Conservation (phyloP, 2,888 invertebrate species). For the Drosophila ustulata region DNA sequence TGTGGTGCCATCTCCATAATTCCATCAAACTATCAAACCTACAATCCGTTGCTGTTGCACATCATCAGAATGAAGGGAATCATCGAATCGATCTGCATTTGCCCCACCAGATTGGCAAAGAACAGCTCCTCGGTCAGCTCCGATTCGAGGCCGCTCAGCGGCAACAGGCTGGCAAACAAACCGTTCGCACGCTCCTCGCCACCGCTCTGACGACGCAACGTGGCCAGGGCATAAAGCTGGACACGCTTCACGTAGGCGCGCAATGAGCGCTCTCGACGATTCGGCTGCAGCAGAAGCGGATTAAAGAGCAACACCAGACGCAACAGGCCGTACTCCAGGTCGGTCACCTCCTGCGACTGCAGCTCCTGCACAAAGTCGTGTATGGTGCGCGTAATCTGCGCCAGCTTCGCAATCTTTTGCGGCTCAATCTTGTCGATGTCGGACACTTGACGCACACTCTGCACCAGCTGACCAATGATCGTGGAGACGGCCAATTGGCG, state of each 20-base stretch:
- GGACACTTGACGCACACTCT: slow-evolving; percentile 86
- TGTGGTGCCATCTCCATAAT: background rate
- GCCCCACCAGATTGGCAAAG: slow-evolving; percentile 95
- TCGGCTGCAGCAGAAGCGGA: slow-evolving; percentile 87
- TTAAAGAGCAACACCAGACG: slow-evolving; percentile 94
- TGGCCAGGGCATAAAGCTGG: slow-evolving; percentile 78
- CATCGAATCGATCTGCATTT: slow-evolving; percentile 97
- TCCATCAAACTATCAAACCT: background rate
- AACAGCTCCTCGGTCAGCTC: slow-evolving; percentile 95
- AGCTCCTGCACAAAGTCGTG: slow-evolving; percentile 93
- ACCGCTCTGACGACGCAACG: slow-evolving; percentile 69
- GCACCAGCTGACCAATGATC: slow-evolving; percentile 91
- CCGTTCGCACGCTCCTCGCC: slow-evolving; percentile 86
- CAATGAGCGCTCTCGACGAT: slow-evolving; percentile 75
- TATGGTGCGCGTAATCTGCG: slow-evolving; percentile 92
- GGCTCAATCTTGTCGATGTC: slow-evolving; percentile 90
- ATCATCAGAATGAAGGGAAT: slow-evolving; percentile 94
- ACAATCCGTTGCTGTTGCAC: slow-evolving; percentile 77
- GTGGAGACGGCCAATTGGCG: slow-evolving; percentile 91
- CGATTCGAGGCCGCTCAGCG: slow-evolving; percentile 90
- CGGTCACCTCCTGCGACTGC: slow-evolving; percentile 91
- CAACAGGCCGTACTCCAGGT: slow-evolving; percentile 95
- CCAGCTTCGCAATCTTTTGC: slow-evolving; percentile 90
- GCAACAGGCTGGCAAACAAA: slow-evolving; percentile 87
- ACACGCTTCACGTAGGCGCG: slow-evolving; percentile 79